phyloP scores from a whole-genome alignment of 2,888 invertebrate species.

The Tineola bisselliella region DNA sequence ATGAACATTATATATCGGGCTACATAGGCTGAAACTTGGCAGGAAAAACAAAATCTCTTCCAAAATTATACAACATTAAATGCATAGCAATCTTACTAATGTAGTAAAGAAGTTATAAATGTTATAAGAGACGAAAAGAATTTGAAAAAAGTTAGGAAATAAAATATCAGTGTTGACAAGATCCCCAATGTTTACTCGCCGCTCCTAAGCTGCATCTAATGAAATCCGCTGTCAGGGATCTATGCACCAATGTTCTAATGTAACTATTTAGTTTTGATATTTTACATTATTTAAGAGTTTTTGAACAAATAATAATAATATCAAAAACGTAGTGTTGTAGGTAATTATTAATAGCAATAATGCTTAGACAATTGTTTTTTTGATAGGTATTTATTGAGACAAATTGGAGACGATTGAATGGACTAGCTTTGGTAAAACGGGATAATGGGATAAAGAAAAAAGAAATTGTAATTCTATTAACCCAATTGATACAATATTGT shows the following conservation, averaged over 20 bases:
- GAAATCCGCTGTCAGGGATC: constrained; percentile 63
- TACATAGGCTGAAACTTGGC: too few species aligned
- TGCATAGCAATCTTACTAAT: not conserved
- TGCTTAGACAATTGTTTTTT: not conserved
- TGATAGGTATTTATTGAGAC: not conserved
- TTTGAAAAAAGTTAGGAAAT: constrained; percentile 24
- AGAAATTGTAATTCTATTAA: constrained; percentile 5
- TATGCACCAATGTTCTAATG: constrained; percentile 44
- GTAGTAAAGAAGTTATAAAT: constrained; percentile 3
- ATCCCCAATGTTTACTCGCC: constrained; percentile 58
- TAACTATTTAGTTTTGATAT: constrained; percentile 30
- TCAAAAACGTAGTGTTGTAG: not conserved
- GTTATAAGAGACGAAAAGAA: not conserved
- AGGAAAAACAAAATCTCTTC: not conserved
- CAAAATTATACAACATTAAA: not conserved
- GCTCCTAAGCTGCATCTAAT: constrained; percentile 67
- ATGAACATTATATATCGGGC: too few species aligned
- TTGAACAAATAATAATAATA: not conserved
- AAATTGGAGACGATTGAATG: constrained; percentile 2
- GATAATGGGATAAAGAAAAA: constrained; percentile 5
- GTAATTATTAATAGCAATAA: not conserved
- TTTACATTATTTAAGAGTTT: not conserved
- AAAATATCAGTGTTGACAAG: constrained; percentile 44
- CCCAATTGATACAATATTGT: not conserved
- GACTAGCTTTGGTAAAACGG: not conserved